Evolutionary conservation across 2,888 invertebrate species (phyloP).

Genomic region (Phyllotreta cruciferae): DNA sequence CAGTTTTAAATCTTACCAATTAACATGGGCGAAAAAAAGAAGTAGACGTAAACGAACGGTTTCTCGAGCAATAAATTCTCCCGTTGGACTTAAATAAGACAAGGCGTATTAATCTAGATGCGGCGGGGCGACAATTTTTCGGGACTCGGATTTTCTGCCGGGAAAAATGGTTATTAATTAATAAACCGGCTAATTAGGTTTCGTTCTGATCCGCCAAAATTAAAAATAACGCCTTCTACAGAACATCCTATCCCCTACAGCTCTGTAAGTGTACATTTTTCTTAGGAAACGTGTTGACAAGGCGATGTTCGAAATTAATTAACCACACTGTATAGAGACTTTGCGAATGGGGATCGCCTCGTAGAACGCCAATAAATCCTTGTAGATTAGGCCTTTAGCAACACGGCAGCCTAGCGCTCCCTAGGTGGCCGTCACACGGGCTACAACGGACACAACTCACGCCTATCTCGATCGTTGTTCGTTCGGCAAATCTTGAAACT

Average conservation of each 20-base stretch:
- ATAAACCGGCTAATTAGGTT: constrained; percentile 23
- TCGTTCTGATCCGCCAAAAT: not conserved
- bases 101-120: constrained; percentile 30
- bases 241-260: too few species aligned
- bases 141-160: constrained; percentile 24
- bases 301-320: too few species aligned
- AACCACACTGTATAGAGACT: too few species aligned
- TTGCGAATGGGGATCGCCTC: too few species aligned
- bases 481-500: constrained; percentile 34
- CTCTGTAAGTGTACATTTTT: too few species aligned
- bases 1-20: constrained; percentile 34
- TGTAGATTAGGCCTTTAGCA: constrained; percentile 21
- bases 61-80: constrained; percentile 32
- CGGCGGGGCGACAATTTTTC: constrained; percentile 26
- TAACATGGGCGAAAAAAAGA: constrained; percentile 36
- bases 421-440: constrained; percentile 23
- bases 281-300: too few species aligned
- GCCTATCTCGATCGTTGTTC: constrained; percentile 36
- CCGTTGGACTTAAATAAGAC: constrained; percentile 34
- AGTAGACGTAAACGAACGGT: constrained; percentile 29
- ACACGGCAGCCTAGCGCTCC: constrained; percentile 21
- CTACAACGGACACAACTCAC: constrained; percentile 33
- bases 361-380: constrained; percentile 16
- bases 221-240: too few species aligned
- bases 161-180: constrained; percentile 25